Percentiles rank a stretch among this genome's conserved stretches.
Conservation (phyloP, 1,140 invertebrate genomes). For the Tetragonula clypearis region DNA sequence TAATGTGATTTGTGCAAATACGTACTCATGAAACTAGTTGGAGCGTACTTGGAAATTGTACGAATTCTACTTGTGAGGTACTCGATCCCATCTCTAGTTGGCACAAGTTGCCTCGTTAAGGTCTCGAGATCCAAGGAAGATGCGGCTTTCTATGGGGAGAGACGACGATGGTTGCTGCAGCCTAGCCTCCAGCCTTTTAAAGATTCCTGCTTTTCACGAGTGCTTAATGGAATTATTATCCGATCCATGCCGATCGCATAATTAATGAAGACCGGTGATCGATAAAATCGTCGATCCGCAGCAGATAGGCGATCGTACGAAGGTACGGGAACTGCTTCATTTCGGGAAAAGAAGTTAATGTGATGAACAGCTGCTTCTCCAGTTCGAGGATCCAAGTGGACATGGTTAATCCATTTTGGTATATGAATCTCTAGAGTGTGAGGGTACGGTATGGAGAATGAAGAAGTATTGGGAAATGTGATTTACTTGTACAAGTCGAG, state of each 20-base stretch:
- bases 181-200: conserved; percentile 5
- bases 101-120: not conserved
- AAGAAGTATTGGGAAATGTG: no score
- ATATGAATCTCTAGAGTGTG: not conserved
- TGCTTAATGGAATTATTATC: conserved; percentile 46
- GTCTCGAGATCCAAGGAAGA: not conserved
- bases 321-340: not conserved
- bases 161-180: not conserved
- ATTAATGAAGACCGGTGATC: conserved; percentile 37
- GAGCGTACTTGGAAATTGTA: no score
- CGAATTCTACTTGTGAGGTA: no score
- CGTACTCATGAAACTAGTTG: no score
- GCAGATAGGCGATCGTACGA: conserved; percentile 16
- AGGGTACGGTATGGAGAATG: no score
- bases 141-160: not conserved
- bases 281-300: conserved; percentile 39
- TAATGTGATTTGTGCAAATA: no score
- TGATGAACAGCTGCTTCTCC: not conserved
- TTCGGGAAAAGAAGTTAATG: conserved; percentile 5
- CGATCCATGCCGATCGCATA: conserved; percentile 31
- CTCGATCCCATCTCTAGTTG: no score
- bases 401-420: not conserved
- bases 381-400: not conserved
- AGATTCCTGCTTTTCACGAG: conserved; percentile 30
- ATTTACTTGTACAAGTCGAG: no score